These are phyloP conservation scores for Iguana delicatissima DNA, from an alignment of 2,797 vertebrate species.

Conservation along the genomic window DNA sequence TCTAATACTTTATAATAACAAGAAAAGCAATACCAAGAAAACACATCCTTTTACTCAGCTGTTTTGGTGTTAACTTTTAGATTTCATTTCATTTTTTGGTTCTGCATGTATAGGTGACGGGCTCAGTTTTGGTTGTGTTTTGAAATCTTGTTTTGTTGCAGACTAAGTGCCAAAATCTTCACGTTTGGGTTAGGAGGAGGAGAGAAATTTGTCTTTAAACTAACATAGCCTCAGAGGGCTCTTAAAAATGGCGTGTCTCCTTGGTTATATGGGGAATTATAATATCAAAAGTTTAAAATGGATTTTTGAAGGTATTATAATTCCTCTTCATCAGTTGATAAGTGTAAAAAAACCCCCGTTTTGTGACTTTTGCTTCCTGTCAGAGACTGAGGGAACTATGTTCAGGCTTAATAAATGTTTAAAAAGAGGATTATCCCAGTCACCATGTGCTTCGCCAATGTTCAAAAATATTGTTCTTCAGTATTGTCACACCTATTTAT, in stretches of 20 bases:
- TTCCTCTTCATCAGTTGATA: not conserved
- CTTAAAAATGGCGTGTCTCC: slow-evolving; percentile 26
- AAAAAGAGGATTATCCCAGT: not conserved
- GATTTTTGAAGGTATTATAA: not conserved
- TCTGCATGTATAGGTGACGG: not conserved
- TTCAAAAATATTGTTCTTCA: not conserved
- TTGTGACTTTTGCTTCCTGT: not conserved
- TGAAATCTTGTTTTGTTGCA: not conserved
- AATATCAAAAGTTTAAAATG: not conserved
- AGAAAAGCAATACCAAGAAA: not conserved
- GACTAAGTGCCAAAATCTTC: not conserved
- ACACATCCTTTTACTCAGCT: not conserved
- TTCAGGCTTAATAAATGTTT: not conserved
- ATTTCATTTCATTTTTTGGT: not conserved
- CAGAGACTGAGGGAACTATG: not conserved
- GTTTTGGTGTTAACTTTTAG: not conserved
- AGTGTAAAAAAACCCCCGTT: not conserved
- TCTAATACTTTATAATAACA: not conserved
- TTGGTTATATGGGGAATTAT: not conserved
- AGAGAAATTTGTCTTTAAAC: slow-evolving; percentile 56
- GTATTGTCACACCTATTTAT: not conserved
- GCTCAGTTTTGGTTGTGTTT: not conserved
- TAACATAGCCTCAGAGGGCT: slow-evolving; percentile 57
- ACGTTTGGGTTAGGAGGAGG: not conserved
- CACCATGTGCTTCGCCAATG: not conserved